These are phyloP conservation scores for Paraplagusia blochii DNA, from an alignment of 2,113 vertebrate genomes.

Conservation along the genomic window DNA sequence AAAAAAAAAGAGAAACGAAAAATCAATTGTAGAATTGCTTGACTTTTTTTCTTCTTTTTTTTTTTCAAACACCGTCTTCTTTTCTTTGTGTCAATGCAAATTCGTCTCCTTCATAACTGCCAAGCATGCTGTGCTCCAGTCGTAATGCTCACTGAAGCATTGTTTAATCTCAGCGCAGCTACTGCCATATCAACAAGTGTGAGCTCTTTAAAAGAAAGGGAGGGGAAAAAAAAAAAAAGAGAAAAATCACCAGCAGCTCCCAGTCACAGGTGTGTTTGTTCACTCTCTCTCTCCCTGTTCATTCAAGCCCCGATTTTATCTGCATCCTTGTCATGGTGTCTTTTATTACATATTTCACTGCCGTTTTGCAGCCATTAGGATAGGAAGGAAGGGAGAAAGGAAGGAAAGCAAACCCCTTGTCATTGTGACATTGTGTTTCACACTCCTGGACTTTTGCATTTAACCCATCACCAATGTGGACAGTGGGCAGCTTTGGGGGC, in stretches of 20 bases:
- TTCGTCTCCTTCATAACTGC: not conserved
- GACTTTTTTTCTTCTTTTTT: too few species aligned
- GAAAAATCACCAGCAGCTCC: constrained; percentile 2
- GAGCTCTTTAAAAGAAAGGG: not conserved
- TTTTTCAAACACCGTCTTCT: too few species aligned
- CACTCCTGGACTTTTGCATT: too few species aligned
- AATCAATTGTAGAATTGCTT: not conserved
- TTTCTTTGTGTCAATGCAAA: too few species aligned
- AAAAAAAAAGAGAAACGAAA: not conserved
- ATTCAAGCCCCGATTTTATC: not conserved
- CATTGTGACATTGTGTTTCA: too few species aligned
- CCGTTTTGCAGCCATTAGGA: too few species aligned
- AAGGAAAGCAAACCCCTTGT: too few species aligned
- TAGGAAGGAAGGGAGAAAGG: too few species aligned
- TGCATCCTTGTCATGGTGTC: too few species aligned
- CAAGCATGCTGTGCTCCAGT: not conserved
- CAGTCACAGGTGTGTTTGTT: constrained; percentile 22
- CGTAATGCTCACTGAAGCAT: not conserved
- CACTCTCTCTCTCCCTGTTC: not conserved
- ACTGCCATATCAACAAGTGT: constrained; percentile 15
- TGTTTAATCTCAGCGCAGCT: not conserved
- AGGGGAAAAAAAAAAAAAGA: not conserved
- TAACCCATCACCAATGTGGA: too few species aligned
- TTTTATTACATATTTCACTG: too few species aligned
- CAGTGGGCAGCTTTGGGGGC: too few species aligned